Conservation (phyloP, 2,113 vertebrate genomes). For the Psammodynastes pulverulentus region DNA sequence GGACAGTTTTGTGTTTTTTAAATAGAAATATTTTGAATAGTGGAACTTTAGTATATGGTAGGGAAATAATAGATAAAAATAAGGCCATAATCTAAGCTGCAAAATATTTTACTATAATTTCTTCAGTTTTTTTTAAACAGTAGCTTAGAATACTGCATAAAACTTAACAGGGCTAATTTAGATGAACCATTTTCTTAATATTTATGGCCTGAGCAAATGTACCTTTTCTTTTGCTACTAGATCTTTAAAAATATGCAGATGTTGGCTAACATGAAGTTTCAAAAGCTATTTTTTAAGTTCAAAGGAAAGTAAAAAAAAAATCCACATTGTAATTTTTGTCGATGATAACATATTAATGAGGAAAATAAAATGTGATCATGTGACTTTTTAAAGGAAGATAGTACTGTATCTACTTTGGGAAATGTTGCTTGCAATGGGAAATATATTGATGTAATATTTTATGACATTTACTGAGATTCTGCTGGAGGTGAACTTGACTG, state of each 20-base stretch:
- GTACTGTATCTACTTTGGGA: not conserved
- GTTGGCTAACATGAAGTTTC: not conserved
- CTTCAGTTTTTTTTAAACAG: not conserved
- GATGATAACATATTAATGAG: not conserved
- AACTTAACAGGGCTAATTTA: not conserved
- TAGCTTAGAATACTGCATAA: not conserved
- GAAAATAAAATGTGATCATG: not conserved
- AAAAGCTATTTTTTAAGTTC: not conserved
- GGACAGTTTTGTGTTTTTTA: not conserved
- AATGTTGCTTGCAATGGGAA: not conserved
- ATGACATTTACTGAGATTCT: not conserved
- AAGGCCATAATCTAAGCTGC: not conserved
- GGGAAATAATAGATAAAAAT: not conserved
- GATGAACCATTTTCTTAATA: not conserved
- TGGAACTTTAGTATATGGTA: not conserved
- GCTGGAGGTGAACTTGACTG: not conserved
- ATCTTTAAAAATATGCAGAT: not conserved
- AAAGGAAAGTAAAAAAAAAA: not conserved
- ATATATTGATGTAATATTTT: not conserved
- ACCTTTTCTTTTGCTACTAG: not conserved
- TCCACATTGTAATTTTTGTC: not conserved
- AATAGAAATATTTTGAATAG: not conserved
- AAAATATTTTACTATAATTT: not conserved
- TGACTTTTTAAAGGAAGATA: not conserved
- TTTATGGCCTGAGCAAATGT: not conserved